Base-by-base conservation (phyloP, 2,888 invertebrate species). In the Drosophila limbata region DNA sequence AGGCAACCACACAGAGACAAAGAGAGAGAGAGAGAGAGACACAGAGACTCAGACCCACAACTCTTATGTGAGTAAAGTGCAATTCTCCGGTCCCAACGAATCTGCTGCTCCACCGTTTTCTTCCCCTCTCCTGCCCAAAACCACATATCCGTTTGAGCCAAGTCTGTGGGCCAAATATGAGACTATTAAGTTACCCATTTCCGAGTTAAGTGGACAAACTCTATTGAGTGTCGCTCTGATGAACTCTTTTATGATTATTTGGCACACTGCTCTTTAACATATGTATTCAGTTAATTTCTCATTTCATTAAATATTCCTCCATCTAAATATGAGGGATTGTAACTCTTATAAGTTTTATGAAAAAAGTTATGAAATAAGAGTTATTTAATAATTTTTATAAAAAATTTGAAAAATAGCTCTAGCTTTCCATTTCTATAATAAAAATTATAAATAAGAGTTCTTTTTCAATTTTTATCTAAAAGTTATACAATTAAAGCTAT, bases 171-270 rank as follows among this genome's bases (percentile, higher is more conserved):
- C 53, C 45, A 60, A 62, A 50, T 52, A 37, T 40, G 11, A 62
- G 65, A 40, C 65, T 70, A 65, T 83, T 63, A 56, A 83, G 65
- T 60, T 52, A 66, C 40, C 50, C 13, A 47, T 40, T 56, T 21
- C 10, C 40, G 2, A 63, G 37, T 35, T n/a, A 13, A 44, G 21
- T 44, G 11, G 4, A 19, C 44, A 17, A 53, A 19, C 9, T 35
- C 10, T 40, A 13, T 15, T 44, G 15, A 28, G 5, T 13, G 40
- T 15, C 31, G 31, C 55, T 69, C 17, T 50, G 2, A 37, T 40
- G 11, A 17, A 35, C 44, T 10, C 9, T 15, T 61, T 17, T 15
- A 25, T 48, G 47, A 57, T 15, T 52, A 4, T 35, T 4, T 4
- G 4, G 11, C 4, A 35, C 13, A 13, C 11, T 4, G 35, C 13